Percentiles rank a stretch among this genome's conserved stretches.
phyloP scores from a whole-genome alignment of 2,113 vertebrate genomes.

The Paramormyrops kingsleyae region DNA sequence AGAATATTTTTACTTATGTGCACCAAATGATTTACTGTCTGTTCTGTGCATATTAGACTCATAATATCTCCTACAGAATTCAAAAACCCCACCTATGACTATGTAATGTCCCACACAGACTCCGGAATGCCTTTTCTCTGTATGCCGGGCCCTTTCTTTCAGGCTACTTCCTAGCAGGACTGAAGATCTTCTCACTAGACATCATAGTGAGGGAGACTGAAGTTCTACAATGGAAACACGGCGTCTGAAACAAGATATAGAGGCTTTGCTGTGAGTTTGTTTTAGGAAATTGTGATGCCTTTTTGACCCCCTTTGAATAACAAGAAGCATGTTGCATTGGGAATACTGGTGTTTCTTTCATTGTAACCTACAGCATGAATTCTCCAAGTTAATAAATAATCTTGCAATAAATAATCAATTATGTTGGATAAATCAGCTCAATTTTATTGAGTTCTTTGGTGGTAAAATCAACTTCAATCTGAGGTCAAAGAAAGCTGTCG shows the following conservation, averaged over 20 bases:
- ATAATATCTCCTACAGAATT: not conserved
- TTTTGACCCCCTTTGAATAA: not conserved
- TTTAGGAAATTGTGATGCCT: not conserved
- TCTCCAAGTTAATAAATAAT: not conserved
- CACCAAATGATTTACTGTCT: not conserved
- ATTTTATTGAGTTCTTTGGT: not conserved
- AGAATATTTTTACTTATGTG: not conserved
- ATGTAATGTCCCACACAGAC: not conserved
- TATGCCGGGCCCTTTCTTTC: not conserved
- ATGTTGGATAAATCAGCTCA: not conserved
- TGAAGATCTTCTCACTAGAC: not conserved
- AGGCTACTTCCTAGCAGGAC: not conserved
- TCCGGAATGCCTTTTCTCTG: not conserved
- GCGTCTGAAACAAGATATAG: constrained; percentile 64
- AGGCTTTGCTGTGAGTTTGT: constrained; percentile 71
- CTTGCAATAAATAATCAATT: not conserved
- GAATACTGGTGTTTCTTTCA: not conserved
- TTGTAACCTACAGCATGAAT: not conserved
- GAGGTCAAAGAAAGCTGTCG: not conserved
- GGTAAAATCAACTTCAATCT: not conserved
- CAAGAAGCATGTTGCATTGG: not conserved
- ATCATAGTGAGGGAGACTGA: not conserved
- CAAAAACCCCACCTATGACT: not conserved
- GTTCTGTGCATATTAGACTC: not conserved
- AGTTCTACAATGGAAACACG: constrained; percentile 63